Evolutionary conservation across 2,888 invertebrate species (phyloP).

Genomic region (Aleiodes alternator): DNA sequence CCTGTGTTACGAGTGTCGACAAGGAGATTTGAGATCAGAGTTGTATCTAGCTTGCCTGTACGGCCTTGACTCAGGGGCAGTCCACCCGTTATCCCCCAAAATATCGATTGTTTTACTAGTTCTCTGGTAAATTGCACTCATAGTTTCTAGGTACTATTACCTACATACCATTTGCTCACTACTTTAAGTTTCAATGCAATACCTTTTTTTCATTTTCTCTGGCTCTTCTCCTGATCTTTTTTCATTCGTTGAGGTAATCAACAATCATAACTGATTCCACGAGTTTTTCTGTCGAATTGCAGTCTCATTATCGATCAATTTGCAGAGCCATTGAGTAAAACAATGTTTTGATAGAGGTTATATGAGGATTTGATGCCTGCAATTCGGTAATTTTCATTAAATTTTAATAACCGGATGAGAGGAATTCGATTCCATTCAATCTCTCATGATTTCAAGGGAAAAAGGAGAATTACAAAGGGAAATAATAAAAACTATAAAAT

Average conservation of each 20-base stretch:
- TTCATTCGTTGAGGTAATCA: too few species aligned
- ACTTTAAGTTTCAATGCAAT: slow-evolving; percentile 8
- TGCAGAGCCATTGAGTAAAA: background rate
- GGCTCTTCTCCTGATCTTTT: background rate
- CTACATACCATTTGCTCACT: slow-evolving; percentile 10
- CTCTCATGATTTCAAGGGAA: too few species aligned
- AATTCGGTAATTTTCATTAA: background rate
- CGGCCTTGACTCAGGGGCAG: slow-evolving; percentile 42
- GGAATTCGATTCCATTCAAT: too few species aligned
- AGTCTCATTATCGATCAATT: slow-evolving; percentile 3
- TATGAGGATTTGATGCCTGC: slow-evolving; percentile 1
- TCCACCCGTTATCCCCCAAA: slow-evolving; percentile 9
- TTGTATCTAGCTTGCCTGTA: slow-evolving; percentile 24
- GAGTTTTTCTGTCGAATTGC: slow-evolving; percentile 11
- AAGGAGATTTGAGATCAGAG: slow-evolving; percentile 33
- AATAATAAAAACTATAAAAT: too few species aligned
- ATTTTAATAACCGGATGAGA: too few species aligned
- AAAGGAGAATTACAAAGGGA: too few species aligned
- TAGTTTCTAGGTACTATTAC: slow-evolving; percentile 7
- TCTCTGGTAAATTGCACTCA: slow-evolving; percentile 44
- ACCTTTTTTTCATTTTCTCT: background rate
- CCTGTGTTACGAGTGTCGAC: slow-evolving; percentile 38
- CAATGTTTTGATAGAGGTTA: background rate
- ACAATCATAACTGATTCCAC: slow-evolving; percentile 3
- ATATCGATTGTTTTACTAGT: slow-evolving; percentile 47